Evolutionary conservation across 2,797 vertebrate genomes (phyloP).

Genomic region (Megaceryle alcyon): DNA sequence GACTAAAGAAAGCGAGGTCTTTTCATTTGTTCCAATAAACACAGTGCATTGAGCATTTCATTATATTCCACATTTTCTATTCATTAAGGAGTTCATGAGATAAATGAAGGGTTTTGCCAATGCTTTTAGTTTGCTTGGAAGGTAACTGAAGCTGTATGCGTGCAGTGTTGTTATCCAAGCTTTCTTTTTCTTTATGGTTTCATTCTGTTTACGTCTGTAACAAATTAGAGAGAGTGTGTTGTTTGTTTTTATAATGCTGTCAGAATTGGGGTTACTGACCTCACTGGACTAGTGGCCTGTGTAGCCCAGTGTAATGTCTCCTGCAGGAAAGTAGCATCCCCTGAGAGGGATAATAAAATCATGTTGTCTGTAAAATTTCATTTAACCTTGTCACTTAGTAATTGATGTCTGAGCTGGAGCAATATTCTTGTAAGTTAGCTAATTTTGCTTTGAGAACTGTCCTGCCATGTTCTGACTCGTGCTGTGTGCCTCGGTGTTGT

Average conservation of each 20-base stretch:
- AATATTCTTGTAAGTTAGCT: neutral
- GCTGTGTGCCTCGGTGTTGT: fast-evolving
- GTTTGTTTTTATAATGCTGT: neutral
- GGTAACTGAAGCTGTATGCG: neutral
- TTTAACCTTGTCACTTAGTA: neutral
- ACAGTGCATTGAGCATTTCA: neutral
- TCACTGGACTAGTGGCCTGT: neutral
- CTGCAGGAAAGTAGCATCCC: neutral
- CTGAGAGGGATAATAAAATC: neutral
- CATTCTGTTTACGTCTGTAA: neutral
- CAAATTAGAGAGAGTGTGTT: neutral
- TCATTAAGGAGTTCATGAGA: neutral
- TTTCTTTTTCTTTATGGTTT: neutral
- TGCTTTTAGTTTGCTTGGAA: neutral
- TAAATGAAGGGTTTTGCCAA: neutral
- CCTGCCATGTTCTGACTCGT: neutral
- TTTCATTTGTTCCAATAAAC: neutral
- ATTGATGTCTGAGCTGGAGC: neutral
- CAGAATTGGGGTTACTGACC: neutral
- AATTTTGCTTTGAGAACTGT: neutral
- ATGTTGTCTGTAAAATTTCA: neutral
- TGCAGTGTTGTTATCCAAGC: neutral
- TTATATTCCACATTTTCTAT: neutral
- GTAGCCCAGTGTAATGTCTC: neutral
- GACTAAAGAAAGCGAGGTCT: neutral